Evolutionary conservation across 1,140 invertebrate species (phyloP), one percentile per base, ranked within the genome.

Genomic region (Eurosta solidaginis): DNA sequence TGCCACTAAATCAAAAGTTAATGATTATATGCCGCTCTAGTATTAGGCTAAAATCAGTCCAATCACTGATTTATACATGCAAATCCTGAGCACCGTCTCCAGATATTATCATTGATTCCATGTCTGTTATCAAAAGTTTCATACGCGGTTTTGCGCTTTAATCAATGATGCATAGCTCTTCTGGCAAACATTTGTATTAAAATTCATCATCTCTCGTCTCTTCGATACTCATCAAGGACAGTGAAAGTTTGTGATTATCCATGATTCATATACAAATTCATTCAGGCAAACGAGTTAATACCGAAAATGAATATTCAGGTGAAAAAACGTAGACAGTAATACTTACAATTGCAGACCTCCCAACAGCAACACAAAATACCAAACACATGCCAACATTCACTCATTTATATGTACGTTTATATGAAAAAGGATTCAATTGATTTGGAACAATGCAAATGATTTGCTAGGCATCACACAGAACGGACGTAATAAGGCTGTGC

Each of bases 401-500:
- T 1, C 45, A 47, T 47, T 47, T n/a, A 47, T 14, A 49, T 17
- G 45, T 17, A 1, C 45, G n/a, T 20, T 49, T 49, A 54, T 25
- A 54, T 54, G 40, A 22, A n/a, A n/a, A 7, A 9, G 33, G 33
- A 68, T 68, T 68, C 59, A 68, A 68, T 68, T 68, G 59, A 68
- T 68, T 33, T 68, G 36, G 59, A 68, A 68, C 59, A 40, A 68
- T 68, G 59, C 59, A 68, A 68, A 68, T 68, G 59, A 68, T 68
- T 68, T 40, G 45, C 40, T 33, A 68, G 29, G 33, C 29, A 40
- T 68, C 59, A 10, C 33, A 20, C 59, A 22, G 33, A 68, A 40
- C 59, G 59, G 59, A 68, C 59, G 59, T 68, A 68, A 68, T 68
- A 68, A 40, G 29, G 59, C 59, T 68, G 59, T 33, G 22, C 29